phyloP scores from a whole-genome alignment of 2,113 vertebrate genomes.

The Myrmecophaga tridactyla region DNA sequence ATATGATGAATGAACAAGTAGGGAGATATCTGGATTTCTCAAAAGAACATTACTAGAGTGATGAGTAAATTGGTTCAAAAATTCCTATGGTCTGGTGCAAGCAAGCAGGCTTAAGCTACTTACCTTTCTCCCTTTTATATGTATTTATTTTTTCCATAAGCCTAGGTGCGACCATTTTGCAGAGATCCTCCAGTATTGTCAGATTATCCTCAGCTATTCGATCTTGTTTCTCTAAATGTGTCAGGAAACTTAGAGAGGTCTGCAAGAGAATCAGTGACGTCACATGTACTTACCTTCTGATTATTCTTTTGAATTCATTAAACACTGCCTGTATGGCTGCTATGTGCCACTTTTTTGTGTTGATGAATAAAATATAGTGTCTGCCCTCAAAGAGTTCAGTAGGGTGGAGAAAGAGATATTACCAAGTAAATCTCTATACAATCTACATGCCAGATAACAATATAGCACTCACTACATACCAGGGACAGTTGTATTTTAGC shows the following conservation, averaged over 20 bases:
- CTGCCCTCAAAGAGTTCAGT: neutral
- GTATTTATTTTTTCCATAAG: conserved; percentile 69
- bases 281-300: neutral
- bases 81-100: neutral
- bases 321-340: neutral
- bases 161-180: neutral
- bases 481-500: neutral
- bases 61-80: neutral
- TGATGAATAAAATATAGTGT: neutral
- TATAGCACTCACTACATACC: neutral
- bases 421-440: neutral
- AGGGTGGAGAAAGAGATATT: neutral
- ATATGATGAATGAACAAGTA: neutral
- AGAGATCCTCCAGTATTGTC: conserved; percentile 63
- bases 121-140: conserved; percentile 79
- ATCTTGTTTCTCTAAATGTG: conserved; percentile 75
- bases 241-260: conserved; percentile 80
- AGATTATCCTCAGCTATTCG: conserved; percentile 75
- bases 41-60: neutral
- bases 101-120: conserved; percentile 1
- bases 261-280: conserved; percentile 64
- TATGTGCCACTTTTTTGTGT: neutral
- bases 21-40: neutral
- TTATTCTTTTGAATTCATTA: neutral
- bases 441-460: neutral